These are phyloP conservation scores for Apolygus lucorum DNA, from an alignment of 1,140 invertebrate species.

Conservation along the genomic window DNA sequence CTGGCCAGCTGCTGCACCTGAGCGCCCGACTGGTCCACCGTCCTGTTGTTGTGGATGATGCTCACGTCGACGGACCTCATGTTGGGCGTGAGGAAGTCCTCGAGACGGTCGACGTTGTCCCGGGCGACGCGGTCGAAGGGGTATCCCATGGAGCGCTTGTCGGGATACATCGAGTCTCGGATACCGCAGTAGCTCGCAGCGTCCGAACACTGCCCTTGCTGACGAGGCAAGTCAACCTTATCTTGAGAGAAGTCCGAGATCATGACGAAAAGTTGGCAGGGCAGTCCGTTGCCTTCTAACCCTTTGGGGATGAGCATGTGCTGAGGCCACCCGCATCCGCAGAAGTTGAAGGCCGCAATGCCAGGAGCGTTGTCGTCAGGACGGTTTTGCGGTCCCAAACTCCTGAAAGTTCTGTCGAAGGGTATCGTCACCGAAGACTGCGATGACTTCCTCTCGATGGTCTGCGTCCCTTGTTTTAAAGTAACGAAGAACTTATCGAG, in stretches of 20 bases:
- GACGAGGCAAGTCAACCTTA: not conserved
- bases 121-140: constrained; percentile 61
- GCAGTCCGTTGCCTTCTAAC: constrained; percentile 51
- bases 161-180: constrained; percentile 61
- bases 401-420: constrained; percentile 53
- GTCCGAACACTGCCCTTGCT: constrained; percentile 47
- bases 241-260: not conserved
- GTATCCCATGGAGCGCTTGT: constrained; percentile 63
- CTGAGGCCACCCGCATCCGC: constrained; percentile 80
- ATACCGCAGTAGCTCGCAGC: constrained; percentile 66
- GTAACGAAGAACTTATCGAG: constrained; percentile 47
- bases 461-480: constrained; percentile 46
- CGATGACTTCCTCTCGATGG: constrained; percentile 45
- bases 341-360: constrained; percentile 52
- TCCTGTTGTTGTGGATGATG: not conserved
- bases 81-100: constrained; percentile 57
- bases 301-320: constrained; percentile 75
- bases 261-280: constrained; percentile 42
- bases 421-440: constrained; percentile 55
- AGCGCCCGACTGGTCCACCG: not conserved
- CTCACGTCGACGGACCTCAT: constrained; percentile 41
- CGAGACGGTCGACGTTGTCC: constrained; percentile 43
- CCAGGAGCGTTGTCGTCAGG: constrained; percentile 35
- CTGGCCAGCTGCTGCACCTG: not conserved
- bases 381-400: constrained; percentile 42